Percentiles rank a stretch among this genome's conserved stretches.
phyloP scores from a whole-genome alignment of 2,113 vertebrate species.

The Cyanistes caeruleus region DNA sequence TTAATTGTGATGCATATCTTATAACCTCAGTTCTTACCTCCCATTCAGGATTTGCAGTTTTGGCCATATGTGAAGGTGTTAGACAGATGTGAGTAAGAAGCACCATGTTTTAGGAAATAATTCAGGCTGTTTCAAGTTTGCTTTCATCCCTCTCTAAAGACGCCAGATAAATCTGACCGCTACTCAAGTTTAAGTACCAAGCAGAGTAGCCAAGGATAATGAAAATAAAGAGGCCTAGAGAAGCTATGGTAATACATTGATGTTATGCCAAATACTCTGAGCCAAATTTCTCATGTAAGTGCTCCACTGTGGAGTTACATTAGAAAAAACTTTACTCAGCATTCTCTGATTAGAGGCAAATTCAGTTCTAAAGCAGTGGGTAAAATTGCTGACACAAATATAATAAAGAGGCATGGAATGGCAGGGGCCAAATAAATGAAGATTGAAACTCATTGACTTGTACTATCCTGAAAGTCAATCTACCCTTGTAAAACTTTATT shows the following conservation, averaged over 20 bases:
- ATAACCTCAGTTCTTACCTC: not conserved
- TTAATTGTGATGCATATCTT: not conserved
- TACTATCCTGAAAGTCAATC: slow-evolving; percentile 47
- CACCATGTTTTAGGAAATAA: not conserved
- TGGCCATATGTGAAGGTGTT: not conserved
- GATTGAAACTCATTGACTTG: slow-evolving; percentile 42
- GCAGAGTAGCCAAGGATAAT: not conserved
- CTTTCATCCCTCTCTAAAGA: not conserved
- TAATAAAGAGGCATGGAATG: slow-evolving; percentile 42
- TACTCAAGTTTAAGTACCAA: slow-evolving; percentile 3
- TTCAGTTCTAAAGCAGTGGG: slow-evolving; percentile 29
- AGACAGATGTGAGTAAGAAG: not conserved
- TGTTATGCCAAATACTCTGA: slow-evolving; percentile 3
- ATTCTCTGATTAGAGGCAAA: slow-evolving; percentile 14
- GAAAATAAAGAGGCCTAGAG: slow-evolving; percentile 9
- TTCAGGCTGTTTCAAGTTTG: not conserved
- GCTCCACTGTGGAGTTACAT: not conserved
- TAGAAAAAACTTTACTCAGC: slow-evolving; percentile 5
- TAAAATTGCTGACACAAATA: slow-evolving; percentile 1
- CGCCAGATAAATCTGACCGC: not conserved
- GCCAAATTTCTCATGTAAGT: not conserved
- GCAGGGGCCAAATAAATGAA: slow-evolving; percentile 40
- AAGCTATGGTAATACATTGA: not conserved
- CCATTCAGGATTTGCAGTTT: not conserved
- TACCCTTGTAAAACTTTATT: slow-evolving; percentile 52